phyloP scores from a whole-genome alignment of 2,113 vertebrate species.

The Cariama cristata region DNA sequence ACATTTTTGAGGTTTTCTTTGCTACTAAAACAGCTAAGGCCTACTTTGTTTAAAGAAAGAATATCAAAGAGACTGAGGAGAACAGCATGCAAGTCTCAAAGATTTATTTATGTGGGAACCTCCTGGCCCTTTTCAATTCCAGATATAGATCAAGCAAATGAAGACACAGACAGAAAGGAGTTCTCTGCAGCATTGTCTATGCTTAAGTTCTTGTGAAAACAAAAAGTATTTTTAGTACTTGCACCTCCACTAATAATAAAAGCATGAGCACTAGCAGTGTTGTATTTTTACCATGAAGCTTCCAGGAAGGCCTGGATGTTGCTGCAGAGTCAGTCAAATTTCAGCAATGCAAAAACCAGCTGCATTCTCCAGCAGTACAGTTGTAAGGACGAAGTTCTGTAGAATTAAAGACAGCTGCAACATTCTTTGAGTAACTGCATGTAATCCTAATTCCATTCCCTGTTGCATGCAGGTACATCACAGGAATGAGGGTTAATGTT shows the following conservation, averaged over 20 bases:
- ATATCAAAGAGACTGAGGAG: background rate
- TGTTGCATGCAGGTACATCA: background rate
- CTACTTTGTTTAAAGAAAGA: background rate
- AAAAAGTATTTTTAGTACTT: constrained; percentile 20
- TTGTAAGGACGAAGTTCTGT: background rate
- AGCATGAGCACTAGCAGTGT: background rate
- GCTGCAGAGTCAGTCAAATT: background rate
- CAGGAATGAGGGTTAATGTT: background rate
- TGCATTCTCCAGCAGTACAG: background rate
- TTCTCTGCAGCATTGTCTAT: background rate
- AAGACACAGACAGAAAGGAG: background rate
- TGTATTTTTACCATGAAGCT: background rate
- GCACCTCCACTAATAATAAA: constrained; percentile 35
- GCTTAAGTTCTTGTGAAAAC: background rate
- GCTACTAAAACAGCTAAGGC: background rate
- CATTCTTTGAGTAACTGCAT: background rate
- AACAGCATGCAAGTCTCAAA: background rate
- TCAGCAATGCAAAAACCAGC: constrained; percentile 40
- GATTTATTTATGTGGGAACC: background rate
- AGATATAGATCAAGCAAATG: background rate
- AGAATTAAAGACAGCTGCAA: background rate
- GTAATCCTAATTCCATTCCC: background rate
- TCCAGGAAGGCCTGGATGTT: constrained; percentile 24
- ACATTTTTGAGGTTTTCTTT: constrained; percentile 35
- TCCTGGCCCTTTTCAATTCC: background rate